phyloP scores from a whole-genome alignment of 1,140 invertebrate species.

The Calephelis virginiensis region DNA sequence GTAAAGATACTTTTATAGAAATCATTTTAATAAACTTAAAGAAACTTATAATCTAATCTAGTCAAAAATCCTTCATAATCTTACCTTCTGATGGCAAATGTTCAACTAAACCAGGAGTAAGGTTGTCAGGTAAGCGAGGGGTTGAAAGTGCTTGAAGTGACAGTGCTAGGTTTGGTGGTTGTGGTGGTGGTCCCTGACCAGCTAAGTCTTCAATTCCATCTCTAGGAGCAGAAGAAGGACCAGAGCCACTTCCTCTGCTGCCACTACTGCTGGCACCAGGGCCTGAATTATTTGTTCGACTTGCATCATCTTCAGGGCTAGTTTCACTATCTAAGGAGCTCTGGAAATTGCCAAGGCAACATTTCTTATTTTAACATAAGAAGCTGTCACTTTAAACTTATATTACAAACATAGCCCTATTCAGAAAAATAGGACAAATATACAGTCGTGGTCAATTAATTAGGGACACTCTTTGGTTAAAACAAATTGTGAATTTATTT shows the following conservation, averaged over 20 bases:
- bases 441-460: no score
- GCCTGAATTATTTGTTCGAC: constrained; percentile 57
- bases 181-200: constrained; percentile 47
- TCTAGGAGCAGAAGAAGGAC: constrained; percentile 34
- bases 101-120: constrained; percentile 62
- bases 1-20: no score
- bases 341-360: constrained; percentile 33
- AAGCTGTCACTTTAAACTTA: no score
- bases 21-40: no score
- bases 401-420: no score
- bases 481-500: no score
- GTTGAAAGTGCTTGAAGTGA: constrained; percentile 61
- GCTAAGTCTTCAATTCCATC: constrained; percentile 39
- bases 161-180: constrained; percentile 52
- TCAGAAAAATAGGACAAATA: no score
- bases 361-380: no score
- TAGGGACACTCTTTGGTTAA: no score
- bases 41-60: neutral
- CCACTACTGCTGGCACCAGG: constrained; percentile 50
- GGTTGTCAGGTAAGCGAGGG: constrained; percentile 59
- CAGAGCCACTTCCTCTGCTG: constrained; percentile 45
- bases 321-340: constrained; percentile 69
- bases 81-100: constrained; percentile 68
- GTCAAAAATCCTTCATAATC: constrained; percentile 8
- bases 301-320: constrained; percentile 65